Base-by-base conservation (phyloP, 2,888 invertebrate species). In the Atrina japonica region DNA sequence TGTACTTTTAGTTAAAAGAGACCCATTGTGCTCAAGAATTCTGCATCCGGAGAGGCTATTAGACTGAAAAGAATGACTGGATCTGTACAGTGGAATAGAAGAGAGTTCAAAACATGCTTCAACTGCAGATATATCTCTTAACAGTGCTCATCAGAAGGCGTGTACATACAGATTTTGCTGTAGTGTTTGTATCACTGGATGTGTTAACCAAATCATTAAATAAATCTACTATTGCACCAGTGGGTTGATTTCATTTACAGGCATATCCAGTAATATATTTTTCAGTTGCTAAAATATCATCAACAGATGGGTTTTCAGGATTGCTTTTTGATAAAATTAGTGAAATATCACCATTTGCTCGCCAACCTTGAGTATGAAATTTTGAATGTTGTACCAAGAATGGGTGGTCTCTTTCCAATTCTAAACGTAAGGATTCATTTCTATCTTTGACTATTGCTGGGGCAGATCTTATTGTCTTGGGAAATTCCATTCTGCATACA, bases 321-420 rank as follows among this genome's bases (percentile, higher is more conserved):
- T 66, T 29, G 45, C 70, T 70, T 66, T 71, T 70, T 25, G 76
- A 78, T 11, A 75, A 21, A 45, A 79, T 77, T 11, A 79, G 7
- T 1, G 76, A 76, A 30, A 79, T 67, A 50, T 79, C 77, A 1
- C 77, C 74, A 74, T 77, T 77, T 5, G 77, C 77, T 47, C 77
- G 35, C 77, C 77, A 77, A 18, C 59, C 78, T 50, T 80, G 77
- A n/a, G 79, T 77, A 56, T 76, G 76, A 45, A 41, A 67, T 58
- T 61, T 55, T 21, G 76, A 76, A 65, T 76, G 66, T 58, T 79
- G 77, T 2, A 79, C 77, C 11, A 79, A 29, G 14, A 40, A n/a
- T 43, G 79, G 76, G 55, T 76, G 70, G 47, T 77, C 79, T 47
- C 77, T 55, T 30, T 56, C 41, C 75, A 77, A 74, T 69, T 79